phyloP scores from a whole-genome alignment of 1,140 invertebrate genomes.

The Megalonaias nervosa region DNA sequence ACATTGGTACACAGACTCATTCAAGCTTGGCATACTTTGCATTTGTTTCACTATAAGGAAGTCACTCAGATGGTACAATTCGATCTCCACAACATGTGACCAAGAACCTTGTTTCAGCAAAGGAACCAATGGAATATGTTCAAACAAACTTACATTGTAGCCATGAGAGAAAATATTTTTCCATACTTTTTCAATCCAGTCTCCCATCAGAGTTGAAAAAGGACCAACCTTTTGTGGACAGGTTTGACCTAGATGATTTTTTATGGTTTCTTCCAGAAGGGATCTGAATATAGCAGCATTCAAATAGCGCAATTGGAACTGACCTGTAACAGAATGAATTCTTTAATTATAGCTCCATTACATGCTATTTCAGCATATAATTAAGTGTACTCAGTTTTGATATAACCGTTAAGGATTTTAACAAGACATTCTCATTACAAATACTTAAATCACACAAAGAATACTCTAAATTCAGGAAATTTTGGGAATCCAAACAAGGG shows the following conservation, averaged over 20 bases:
- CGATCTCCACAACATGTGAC: neutral
- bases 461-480: too few relatives aligned
- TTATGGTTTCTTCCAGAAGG: neutral
- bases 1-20: neutral
- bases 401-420: too few relatives aligned
- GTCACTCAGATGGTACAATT: neutral
- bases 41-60: neutral
- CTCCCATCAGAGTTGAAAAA: neutral
- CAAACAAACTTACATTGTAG: neutral
- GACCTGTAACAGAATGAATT: neutral
- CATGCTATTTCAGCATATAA: too few relatives aligned
- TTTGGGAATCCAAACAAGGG: too few relatives aligned
- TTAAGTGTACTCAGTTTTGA: too few relatives aligned
- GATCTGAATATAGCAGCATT: neutral
- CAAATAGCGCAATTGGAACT: neutral
- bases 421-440: too few relatives aligned
- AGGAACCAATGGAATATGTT: conserved; percentile 5
- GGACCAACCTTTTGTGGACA: neutral
- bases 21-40: neutral
- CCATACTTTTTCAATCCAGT: conserved; percentile 6
- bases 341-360: too few relatives aligned
- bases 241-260: neutral
- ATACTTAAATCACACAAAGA: too few relatives aligned
- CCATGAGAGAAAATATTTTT: neutral
- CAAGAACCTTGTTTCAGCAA: neutral